phyloP scores from a whole-genome alignment of 2,113 vertebrate species.

The Oncorhynchus masou region DNA sequence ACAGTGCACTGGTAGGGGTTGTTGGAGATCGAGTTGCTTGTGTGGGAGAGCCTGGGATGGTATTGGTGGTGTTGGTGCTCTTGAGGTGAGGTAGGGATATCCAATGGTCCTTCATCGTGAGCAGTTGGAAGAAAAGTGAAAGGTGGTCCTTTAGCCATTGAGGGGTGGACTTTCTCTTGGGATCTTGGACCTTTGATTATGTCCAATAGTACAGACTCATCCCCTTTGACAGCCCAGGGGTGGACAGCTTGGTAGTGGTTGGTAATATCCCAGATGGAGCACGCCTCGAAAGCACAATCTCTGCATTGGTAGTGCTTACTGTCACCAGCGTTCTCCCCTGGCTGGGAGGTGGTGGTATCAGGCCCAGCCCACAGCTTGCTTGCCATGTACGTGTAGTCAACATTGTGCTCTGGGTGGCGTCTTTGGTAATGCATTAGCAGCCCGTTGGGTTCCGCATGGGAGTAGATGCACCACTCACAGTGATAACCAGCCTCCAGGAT shows the following conservation, averaged over 20 bases:
- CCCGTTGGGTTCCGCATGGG: conserved; percentile 89
- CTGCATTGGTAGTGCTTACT: conserved; percentile 91
- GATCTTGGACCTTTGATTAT: conserved; percentile 90
- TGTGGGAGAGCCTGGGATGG: conserved; percentile 75
- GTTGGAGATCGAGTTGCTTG: conserved; percentile 85
- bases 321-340: conserved; percentile 76
- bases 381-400: conserved; percentile 98
- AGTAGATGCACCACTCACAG: conserved; percentile 99
- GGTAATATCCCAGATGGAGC: conserved; percentile 97
- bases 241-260: conserved; percentile 98
- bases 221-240: conserved; percentile 93
- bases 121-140: conserved; percentile 57
- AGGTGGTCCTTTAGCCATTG: conserved; percentile 65
- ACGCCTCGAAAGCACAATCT: conserved; percentile 95
- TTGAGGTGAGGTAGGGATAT: conserved; percentile 71
- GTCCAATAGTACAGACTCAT: conserved; percentile 92
- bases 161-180: conserved; percentile 64
- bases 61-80: conserved; percentile 58
- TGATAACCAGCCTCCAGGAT: conserved; percentile 96
- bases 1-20: conserved; percentile 96
- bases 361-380: conserved; percentile 97
- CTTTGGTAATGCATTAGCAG: conserved; percentile 98
- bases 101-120: conserved; percentile 73
- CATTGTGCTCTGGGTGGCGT: conserved; percentile 95
- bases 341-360: conserved; percentile 77